These are phyloP conservation scores for Scolanthus callimorphus DNA, from an alignment of 92 coral and sea anemone species.

Conservation along the genomic window DNA sequence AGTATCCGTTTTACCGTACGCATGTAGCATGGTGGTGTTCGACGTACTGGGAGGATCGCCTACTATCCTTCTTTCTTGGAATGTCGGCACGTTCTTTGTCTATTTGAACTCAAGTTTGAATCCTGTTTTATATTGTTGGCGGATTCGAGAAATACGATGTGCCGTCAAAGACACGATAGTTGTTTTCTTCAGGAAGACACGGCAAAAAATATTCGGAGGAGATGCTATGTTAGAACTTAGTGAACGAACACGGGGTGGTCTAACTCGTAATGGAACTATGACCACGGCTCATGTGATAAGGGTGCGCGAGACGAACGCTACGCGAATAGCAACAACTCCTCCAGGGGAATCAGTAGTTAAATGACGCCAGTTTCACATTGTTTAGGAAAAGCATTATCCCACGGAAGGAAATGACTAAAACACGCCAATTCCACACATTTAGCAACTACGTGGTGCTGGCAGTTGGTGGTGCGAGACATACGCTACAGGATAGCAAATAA, in stretches of 20 bases:
- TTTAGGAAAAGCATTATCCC: too few relatives aligned
- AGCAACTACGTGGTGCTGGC: too few relatives aligned
- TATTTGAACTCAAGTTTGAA: background rate
- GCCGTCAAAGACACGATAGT: background rate
- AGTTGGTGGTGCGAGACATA: too few relatives aligned
- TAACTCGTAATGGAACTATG: background rate
- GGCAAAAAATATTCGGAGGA: background rate
- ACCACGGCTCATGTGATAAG: background rate
- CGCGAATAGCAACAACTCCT: too few relatives aligned
- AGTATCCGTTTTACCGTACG: background rate
- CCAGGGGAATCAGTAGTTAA: too few relatives aligned
- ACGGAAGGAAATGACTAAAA: too few relatives aligned
- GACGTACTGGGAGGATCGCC: background rate
- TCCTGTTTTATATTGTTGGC: conserved; percentile 8
- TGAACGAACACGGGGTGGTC: background rate
- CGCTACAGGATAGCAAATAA: too few relatives aligned
- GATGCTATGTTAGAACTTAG: background rate
- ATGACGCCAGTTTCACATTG: too few relatives aligned
- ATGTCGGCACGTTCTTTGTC: background rate
- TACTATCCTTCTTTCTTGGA: background rate
- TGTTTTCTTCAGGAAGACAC: background rate
- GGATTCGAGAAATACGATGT: background rate
- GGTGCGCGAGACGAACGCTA: too few relatives aligned
- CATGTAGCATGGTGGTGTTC: background rate
- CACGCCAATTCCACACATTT: too few relatives aligned